These are phyloP conservation scores for Drosophila demipolita DNA, from an alignment of 2,888 invertebrate genomes.

Conservation along the genomic window DNA sequence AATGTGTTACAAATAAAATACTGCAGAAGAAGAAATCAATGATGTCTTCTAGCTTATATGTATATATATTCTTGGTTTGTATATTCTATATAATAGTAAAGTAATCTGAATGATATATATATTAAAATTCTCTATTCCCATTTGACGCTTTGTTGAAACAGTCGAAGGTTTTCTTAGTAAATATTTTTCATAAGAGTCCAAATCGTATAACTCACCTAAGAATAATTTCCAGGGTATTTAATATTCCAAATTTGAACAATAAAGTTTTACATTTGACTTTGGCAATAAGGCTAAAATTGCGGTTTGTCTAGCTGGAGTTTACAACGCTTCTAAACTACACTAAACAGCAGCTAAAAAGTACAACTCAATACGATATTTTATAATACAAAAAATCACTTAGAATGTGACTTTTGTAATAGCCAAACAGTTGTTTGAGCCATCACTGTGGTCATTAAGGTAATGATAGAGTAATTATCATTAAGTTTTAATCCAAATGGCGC, in stretches of 20 bases:
- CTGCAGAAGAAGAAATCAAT: not conserved
- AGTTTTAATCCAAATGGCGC: not conserved
- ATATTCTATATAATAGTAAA: not conserved
- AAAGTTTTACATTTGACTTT: slow-evolving; percentile 57
- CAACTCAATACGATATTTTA: not conserved
- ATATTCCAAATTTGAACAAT: rapidly evolving
- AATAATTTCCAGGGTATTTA: slow-evolving; percentile 2
- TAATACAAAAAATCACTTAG: not conserved
- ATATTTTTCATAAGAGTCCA: not conserved
- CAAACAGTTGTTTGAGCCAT: not conserved
- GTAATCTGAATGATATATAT: not conserved
- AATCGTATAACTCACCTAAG: not conserved
- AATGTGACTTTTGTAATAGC: not conserved
- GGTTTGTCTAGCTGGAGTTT: slow-evolving; percentile 37
- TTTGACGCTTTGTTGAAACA: not conserved
- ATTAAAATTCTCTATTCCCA: not conserved
- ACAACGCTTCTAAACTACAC: slow-evolving; percentile 39
- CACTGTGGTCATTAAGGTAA: not conserved
- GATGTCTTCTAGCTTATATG: no score
- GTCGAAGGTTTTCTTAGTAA: no score
- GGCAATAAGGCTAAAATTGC: slow-evolving; percentile 30
- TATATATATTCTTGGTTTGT: not conserved
- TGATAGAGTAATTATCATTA: slow-evolving; percentile 2
- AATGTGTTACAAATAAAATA: not conserved
- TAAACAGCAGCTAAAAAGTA: slow-evolving; percentile 16